Conservation (phyloP, 2,888 invertebrate species). For the Orthosia gothica region DNA sequence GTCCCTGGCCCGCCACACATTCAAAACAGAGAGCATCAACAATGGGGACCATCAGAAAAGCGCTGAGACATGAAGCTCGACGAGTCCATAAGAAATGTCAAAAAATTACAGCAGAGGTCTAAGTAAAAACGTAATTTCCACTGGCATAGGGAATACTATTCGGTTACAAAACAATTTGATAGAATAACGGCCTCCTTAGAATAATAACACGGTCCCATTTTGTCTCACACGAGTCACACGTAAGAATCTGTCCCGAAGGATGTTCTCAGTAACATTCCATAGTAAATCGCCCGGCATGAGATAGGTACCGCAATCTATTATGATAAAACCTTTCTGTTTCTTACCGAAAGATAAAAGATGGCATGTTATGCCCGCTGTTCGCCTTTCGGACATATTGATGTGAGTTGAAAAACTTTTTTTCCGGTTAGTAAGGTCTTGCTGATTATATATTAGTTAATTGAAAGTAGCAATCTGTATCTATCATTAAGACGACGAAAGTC, state of each 20-base stretch:
- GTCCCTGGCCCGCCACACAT: no score
- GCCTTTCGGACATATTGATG: slow-evolving; percentile 15
- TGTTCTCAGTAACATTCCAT: slow-evolving; percentile 35
- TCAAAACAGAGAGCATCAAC: no score
- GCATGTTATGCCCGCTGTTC: slow-evolving; percentile 15
- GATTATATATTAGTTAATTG: background rate
- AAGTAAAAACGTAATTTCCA: no score
- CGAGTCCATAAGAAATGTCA: no score
- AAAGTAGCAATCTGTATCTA: no score
- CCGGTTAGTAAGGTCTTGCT: background rate
- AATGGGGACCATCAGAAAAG: no score
- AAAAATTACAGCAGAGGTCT: no score
- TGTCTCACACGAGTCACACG: slow-evolving; percentile 17
- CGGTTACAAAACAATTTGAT: background rate
- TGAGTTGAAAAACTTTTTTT: background rate
- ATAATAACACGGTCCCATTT: slow-evolving; percentile 30
- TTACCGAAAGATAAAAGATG: slow-evolving; percentile 39
- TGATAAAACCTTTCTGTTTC: slow-evolving; percentile 38
- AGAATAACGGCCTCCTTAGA: slow-evolving; percentile 6
- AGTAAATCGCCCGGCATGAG: slow-evolving; percentile 44
- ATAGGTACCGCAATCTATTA: slow-evolving; percentile 51
- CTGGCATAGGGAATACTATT: no score
- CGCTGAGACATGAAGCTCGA: no score
- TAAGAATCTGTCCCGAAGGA: slow-evolving; percentile 41
- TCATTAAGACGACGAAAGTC: no score